Percentiles rank a stretch among this genome's conserved stretches.
Evolutionary conservation across 2,888 invertebrate species (phyloP).

Genomic region (Oxystoma pomonae): DNA sequence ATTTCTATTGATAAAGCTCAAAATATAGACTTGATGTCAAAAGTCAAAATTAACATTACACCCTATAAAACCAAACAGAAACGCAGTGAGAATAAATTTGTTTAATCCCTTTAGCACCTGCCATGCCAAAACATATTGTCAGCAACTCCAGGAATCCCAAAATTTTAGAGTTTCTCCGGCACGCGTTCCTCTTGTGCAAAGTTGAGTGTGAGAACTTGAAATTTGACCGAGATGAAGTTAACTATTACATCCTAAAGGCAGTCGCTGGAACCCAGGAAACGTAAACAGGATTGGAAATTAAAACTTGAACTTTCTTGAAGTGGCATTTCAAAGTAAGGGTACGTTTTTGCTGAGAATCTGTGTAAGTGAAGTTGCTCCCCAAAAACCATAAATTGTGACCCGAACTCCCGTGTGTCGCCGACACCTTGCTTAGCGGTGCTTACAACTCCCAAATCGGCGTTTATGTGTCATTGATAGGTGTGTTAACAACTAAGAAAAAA

Average conservation of each 20-base stretch:
- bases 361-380: slow-evolving; percentile 13
- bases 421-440: slow-evolving; percentile 46
- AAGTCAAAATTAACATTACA: too few relatives aligned
- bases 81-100: too few relatives aligned
- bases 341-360: background rate
- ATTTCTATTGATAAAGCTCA: too few relatives aligned
- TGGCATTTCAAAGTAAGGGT: background rate
- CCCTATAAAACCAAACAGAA: too few relatives aligned
- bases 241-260: background rate
- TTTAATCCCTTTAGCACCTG: background rate
- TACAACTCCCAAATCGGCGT: slow-evolving; percentile 47
- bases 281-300: background rate
- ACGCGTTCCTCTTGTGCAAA: background rate
- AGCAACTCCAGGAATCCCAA: background rate
- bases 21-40: too few relatives aligned
- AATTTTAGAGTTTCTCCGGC: background rate
- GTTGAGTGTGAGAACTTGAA: background rate
- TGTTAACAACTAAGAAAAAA: background rate
- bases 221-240: background rate
- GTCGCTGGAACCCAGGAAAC: background rate
- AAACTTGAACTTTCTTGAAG: background rate
- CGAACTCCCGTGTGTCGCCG: slow-evolving; percentile 28
- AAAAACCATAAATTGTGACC: slow-evolving; percentile 40
- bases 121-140: background rate
- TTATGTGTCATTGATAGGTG: background rate